Percentiles rank a stretch among this genome's conserved stretches.
These are phyloP conservation scores for Hafferia zeledoni DNA, from an alignment of 2,797 vertebrate species.

Conservation along the genomic window DNA sequence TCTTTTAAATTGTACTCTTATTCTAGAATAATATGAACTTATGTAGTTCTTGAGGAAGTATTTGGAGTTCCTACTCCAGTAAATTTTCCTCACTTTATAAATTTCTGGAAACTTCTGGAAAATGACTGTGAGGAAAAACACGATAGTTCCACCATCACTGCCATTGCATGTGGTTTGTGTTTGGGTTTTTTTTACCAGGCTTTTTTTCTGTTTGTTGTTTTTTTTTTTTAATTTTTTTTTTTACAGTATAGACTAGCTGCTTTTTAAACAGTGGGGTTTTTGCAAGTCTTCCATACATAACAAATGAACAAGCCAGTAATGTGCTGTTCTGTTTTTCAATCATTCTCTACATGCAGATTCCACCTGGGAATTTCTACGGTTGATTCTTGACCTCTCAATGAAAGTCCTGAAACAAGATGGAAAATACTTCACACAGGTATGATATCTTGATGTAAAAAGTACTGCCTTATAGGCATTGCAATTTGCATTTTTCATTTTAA, in stretches of 20 bases:
- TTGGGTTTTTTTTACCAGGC: background rate
- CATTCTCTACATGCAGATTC: conserved; percentile 82
- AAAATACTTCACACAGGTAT: conserved; percentile 97
- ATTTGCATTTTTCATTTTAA: background rate
- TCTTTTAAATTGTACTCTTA: background rate
- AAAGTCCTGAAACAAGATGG: conserved; percentile 92
- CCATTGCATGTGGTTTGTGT: background rate
- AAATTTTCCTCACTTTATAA: background rate
- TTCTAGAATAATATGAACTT: background rate
- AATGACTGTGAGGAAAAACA: background rate
- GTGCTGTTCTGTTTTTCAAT: background rate
- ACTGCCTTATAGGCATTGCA: background rate
- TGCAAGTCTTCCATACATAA: background rate
- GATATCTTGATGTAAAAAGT: background rate
- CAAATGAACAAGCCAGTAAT: background rate
- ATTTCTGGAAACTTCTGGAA: background rate
- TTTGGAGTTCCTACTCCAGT: background rate
- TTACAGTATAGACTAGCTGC: background rate
- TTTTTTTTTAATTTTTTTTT: background rate
- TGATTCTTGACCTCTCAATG: conserved; percentile 97
- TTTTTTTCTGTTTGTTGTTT: background rate
- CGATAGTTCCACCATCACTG: background rate
- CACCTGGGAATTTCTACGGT: conserved; percentile 94
- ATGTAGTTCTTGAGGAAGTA: background rate
- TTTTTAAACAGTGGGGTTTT: background rate